Evolutionary conservation across 2,797 vertebrate genomes (phyloP), one percentile per base, ranked within the genome.

Genomic region (Chlorospingus flavigularis): DNA sequence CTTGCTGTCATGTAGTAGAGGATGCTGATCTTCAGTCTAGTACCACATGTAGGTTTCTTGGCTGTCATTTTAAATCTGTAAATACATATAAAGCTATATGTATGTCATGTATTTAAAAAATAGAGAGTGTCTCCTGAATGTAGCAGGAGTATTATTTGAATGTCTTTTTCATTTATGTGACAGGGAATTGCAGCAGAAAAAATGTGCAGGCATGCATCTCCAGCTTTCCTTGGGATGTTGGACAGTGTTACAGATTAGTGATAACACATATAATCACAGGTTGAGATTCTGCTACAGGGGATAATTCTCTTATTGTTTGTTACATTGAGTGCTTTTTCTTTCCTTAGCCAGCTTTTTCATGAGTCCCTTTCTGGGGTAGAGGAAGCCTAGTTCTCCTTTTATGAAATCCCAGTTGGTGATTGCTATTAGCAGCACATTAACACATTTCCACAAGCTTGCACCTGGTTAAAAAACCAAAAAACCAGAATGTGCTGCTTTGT

Each of bases 371-470:
- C 93, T 91, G 66, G 91, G 79, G 72, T 17, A 82, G 57, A n/a
- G 33, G 79, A 93, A 96, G 80, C 83, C 87, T 92, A 58, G 94
- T 86, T 90, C 79, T 95, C 79, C 87, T 96, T 95, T 97, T 91
- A 93, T 94, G 87, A 95, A 92, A 77, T 97, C 95, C 89, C 92
- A 67, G 79, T 85, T 95, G 90, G 80, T 81, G 74, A 96, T 23
- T 24, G 57, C 71, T 95, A 81, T 92, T 96, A 96, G 90, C 89
- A 93, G 80, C 91, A 86, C 54, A 62, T 57, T 94, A 74, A 92
- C 85, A 65, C 54, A 1, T 96, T 95, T 95, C 92, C 93, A 91
- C 73, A 89, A 91, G 88, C 79, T 92, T 91, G 75, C 74, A 95
- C 94, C 90, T 96, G 92, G 3, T 86, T 84, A 25, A 57, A 57